Evolutionary conservation across 2,888 invertebrate genomes (phyloP), one percentile per base, ranked within the genome.

Genomic region (Troides aeacus): DNA sequence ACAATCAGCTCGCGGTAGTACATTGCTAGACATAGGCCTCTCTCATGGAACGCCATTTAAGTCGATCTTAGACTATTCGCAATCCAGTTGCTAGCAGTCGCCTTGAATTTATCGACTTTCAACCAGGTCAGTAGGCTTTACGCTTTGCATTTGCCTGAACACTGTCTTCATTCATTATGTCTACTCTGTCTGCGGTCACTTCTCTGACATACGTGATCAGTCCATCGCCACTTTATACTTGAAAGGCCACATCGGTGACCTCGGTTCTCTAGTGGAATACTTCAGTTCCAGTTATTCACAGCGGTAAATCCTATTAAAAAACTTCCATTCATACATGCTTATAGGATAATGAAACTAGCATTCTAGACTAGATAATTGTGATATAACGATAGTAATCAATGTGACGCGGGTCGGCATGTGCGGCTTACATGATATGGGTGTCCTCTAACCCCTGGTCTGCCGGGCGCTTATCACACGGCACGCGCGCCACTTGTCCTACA

Each of bases 361-460:
- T 36, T 59, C 23, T 61, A 23, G 64, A 10, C 36, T n/a, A 24
- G 64, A 69, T 64, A 61, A 24, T 30, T 30, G 24, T 72, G 70
- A 57, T 61, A 69, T 67, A 71, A 64, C 65, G 62, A 62, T 65
- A 36, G 65, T 61, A 69, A 69, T 66, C 46, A 50, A 23, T 23
- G 58, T 36, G 58, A 60, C 59, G 56, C 42, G 46, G 50, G 50
- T 59, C 62, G 61, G 61, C 72, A 66, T 58, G 71, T 69, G 72
- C 59, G 64, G 64, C 42, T 63, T 66, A 73, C 73, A 69, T 70
- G 71, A 73, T 73, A 73, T 70, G 67, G 62, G 72, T 74, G 78
- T 73, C 77, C 79, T 72, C 74, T 78, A 73, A 80, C 79, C 79
- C 74, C 72, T 70, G 58, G 73, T 68, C 75, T 76, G 75, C 74